Conservation (phyloP, 92 coral and sea anemone genomes). For the Palythoa caribaeorum region DNA sequence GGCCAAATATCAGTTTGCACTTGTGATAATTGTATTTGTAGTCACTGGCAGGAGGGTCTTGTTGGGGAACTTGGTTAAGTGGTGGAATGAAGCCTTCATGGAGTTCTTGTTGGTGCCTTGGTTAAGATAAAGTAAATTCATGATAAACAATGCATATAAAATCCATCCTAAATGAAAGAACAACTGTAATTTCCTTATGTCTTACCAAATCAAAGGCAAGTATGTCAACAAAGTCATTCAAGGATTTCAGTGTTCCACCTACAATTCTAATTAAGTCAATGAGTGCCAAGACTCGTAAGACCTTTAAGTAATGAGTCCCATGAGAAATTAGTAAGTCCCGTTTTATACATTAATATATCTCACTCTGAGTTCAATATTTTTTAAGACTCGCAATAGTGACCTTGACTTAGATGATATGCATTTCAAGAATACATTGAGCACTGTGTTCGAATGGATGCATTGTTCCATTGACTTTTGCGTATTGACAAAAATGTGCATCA, state of each 20-base stretch:
- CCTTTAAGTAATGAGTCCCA: not conserved
- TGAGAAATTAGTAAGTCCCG: not conserved
- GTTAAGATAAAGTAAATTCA: not conserved
- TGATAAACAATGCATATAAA: not conserved
- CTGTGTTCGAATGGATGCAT: no score
- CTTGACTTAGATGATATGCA: no score
- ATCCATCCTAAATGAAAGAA: not conserved
- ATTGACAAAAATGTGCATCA: no score
- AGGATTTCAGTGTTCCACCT: not conserved
- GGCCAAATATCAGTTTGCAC: conserved; percentile 16
- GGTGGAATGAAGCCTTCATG: not conserved
- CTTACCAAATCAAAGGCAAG: not conserved
- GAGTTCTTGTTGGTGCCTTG: not conserved
- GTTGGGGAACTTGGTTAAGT: not conserved
- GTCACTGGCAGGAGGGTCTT: not conserved
- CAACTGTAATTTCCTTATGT: not conserved
- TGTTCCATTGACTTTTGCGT: no score
- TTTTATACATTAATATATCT: no score
- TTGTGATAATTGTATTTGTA: no score
- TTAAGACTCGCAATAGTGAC: no score
- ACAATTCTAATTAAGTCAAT: not conserved
- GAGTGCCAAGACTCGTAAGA: not conserved
- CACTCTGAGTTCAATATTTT: not conserved
- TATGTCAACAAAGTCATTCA: not conserved
- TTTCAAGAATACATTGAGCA: no score